Evolutionary conservation across 2,797 vertebrate species (phyloP).

Genomic region (Sardinella longiceps): DNA sequence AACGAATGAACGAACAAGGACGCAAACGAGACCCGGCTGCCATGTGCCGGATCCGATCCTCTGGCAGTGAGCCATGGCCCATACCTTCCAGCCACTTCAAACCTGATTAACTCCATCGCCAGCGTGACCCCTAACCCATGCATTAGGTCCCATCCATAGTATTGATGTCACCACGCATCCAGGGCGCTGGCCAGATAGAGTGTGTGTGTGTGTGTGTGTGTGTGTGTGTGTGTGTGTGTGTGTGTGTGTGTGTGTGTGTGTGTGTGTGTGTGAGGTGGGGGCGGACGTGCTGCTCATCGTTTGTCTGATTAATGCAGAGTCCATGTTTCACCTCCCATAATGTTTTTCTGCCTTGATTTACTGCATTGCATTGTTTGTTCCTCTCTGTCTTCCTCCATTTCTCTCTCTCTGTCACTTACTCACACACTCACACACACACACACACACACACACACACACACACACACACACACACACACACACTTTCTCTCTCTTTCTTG

Average conservation of each 20-base stretch:
- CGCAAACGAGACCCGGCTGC: no score
- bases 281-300: background rate
- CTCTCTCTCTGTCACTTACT: background rate
- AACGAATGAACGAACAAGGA: no score
- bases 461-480: no score
- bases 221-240: no score
- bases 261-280: no score
- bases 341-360: background rate
- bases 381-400: background rate
- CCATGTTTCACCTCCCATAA: background rate
- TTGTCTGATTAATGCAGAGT: background rate
- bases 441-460: no score
- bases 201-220: no score
- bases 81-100: constrained; percentile 5
- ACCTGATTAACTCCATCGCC: background rate
- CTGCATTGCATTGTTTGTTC: background rate
- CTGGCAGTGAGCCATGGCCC: background rate
- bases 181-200: no score
- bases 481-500: background rate
- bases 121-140: background rate
- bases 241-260: no score
- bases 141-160: background rate
- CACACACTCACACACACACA: no score
- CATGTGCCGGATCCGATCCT: background rate
- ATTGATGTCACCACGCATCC: background rate